These are phyloP conservation scores for Pluvialis apricaria DNA, from an alignment of 2,113 vertebrate genomes.

Conservation along the genomic window DNA sequence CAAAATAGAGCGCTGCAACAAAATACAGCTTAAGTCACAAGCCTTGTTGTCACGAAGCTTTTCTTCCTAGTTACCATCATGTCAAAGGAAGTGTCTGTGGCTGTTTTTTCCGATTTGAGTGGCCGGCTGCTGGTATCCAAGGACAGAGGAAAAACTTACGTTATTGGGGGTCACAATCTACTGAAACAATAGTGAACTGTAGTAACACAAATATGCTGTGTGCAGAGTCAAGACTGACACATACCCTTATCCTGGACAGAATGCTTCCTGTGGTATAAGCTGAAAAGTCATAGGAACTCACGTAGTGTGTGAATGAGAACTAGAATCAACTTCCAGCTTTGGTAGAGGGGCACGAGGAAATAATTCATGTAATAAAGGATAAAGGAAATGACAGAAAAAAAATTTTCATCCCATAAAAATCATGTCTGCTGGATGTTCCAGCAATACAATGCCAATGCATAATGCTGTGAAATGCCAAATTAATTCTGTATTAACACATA, in stretches of 20 bases:
- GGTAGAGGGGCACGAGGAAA: background rate
- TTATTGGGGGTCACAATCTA: slow-evolving; percentile 19
- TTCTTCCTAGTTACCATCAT: slow-evolving; percentile 11
- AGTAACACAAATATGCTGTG: slow-evolving; percentile 18
- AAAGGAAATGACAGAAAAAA: background rate
- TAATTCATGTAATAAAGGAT: background rate
- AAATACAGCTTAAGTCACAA: background rate
- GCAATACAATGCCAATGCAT: background rate
- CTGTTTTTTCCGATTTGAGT: slow-evolving; percentile 70
- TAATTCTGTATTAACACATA: background rate
- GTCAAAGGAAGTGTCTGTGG: slow-evolving; percentile 55
- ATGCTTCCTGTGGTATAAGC: slow-evolving; percentile 37
- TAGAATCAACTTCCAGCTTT: slow-evolving; percentile 4
- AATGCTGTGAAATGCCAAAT: background rate
- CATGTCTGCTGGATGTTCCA: background rate
- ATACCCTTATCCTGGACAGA: background rate
- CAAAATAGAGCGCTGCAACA: background rate
- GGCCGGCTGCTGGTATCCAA: slow-evolving; percentile 41
- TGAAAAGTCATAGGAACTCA: slow-evolving; percentile 8
- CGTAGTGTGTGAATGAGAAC: background rate
- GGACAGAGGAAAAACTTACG: slow-evolving; percentile 63
- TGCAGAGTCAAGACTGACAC: background rate
- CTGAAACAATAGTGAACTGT: slow-evolving; percentile 36
- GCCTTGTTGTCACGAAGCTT: background rate
- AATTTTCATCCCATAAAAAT: background rate